These are phyloP conservation scores for Magallana nippona DNA, from an alignment of 2,888 invertebrate species.

Conservation along the genomic window DNA sequence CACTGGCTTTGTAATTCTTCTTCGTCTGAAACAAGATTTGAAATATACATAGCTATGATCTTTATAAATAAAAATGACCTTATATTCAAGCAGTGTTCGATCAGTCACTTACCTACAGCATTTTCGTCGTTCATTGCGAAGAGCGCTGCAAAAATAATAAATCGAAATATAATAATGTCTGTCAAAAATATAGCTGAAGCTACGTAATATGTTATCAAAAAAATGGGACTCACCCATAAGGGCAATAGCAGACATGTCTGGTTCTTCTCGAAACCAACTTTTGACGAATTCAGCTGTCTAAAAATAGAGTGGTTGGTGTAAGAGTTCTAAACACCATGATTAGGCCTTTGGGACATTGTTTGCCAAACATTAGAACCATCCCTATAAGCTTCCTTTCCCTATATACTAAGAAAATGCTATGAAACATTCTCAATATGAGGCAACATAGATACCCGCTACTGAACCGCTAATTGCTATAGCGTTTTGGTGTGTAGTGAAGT, in stretches of 20 bases:
- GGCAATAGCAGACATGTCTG: conserved; percentile 22
- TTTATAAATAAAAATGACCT: neutral
- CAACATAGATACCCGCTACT: neutral
- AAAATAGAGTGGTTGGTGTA: neutral
- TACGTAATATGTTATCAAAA: neutral
- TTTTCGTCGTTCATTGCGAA: conserved; percentile 23
- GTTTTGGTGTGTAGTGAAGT: too few relatives aligned
- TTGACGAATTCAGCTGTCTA: conserved; percentile 16
- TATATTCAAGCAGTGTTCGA: neutral
- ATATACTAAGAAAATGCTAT: too few relatives aligned
- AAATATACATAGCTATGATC: neutral
- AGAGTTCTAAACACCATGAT: too few relatives aligned
- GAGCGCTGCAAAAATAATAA: neutral
- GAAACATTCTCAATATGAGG: neutral
- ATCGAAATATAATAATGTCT: neutral
- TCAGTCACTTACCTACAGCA: neutral
- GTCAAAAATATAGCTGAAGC: neutral
- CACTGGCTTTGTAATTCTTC: neutral
- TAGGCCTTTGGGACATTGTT: too few relatives aligned
- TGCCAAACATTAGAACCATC: too few relatives aligned
- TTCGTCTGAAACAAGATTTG: neutral
- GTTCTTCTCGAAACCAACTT: conserved; percentile 14
- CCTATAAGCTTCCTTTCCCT: too few relatives aligned
- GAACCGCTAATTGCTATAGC: neutral
- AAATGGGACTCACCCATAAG: neutral